Percentiles rank a stretch among this genome's conserved stretches.
Conservation (phyloP, 2,888 invertebrate species). For the Calliphora vomitoria region DNA sequence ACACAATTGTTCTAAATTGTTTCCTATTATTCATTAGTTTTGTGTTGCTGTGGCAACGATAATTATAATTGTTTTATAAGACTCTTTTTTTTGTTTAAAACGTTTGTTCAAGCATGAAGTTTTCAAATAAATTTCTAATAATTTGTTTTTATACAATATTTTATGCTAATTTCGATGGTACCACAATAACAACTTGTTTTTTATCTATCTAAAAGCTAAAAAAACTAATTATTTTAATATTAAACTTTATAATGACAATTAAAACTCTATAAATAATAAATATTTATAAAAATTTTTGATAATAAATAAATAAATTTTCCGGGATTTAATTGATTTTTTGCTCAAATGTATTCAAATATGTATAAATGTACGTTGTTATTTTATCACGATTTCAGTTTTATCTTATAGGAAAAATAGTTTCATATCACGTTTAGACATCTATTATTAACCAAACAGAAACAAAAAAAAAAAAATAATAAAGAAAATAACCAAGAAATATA, state of each 20-base stretch:
- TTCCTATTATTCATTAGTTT: too few species aligned
- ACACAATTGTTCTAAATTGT: too few species aligned
- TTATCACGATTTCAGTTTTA: constrained; percentile 39
- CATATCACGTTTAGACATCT: constrained; percentile 42
- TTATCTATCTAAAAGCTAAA: neutral
- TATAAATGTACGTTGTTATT: constrained; percentile 26
- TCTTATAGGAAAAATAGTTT: constrained; percentile 40
- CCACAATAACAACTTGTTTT: neutral
- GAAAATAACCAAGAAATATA: neutral
- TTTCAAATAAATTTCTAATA: constrained; percentile 14
- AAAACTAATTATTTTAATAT: constrained; percentile 12
- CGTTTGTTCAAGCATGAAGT: constrained; percentile 25
- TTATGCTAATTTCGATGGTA: constrained; percentile 27
- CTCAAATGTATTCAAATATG: neutral
- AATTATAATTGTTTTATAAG: neutral
- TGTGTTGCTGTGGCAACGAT: too few species aligned
- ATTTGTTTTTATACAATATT: neutral
- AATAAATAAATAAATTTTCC: constrained; percentile 37
- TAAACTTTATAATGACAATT: constrained; percentile 4
- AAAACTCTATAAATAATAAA: constrained; percentile 26
- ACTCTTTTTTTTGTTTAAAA: neutral
- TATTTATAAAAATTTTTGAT: constrained; percentile 9
- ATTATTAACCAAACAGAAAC: neutral
- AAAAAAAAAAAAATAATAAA: neutral
- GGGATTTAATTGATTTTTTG: constrained; percentile 29